Evolutionary conservation across 1,140 invertebrate species (phyloP).

Genomic region (Micrasema minimum): DNA sequence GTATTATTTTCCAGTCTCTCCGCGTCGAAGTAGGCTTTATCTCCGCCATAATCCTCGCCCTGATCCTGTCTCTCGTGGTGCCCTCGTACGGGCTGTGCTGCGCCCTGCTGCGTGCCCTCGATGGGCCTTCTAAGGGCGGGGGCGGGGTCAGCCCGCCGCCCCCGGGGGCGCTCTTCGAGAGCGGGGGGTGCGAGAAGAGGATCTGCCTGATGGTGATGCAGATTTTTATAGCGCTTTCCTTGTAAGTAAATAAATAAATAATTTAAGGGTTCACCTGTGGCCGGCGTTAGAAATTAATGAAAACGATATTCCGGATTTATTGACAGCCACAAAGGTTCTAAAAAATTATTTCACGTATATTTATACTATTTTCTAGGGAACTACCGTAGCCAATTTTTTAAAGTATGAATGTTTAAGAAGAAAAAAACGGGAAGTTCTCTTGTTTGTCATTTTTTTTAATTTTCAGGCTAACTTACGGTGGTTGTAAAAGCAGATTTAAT

Average conservation of each 20-base stretch:
- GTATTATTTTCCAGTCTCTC: too few species aligned
- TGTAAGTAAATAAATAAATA: slow-evolving; percentile 39
- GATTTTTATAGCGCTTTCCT: slow-evolving; percentile 36
- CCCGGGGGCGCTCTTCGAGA: slow-evolving; percentile 29
- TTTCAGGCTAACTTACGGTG: too few species aligned
- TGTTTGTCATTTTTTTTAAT: too few species aligned
- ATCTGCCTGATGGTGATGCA: slow-evolving; percentile 41
- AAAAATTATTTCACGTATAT: too few species aligned
- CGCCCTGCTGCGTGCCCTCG: slow-evolving; percentile 27
- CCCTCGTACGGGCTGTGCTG: slow-evolving; percentile 45
- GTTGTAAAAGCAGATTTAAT: too few species aligned
- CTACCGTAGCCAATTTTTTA: too few species aligned
- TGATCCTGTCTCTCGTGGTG: slow-evolving; percentile 37
- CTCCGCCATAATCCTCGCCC: slow-evolving; percentile 37
- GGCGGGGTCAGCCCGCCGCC: slow-evolving; percentile 25
- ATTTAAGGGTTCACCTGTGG: not conserved
- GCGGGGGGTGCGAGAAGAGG: slow-evolving; percentile 43
- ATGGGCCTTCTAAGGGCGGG: slow-evolving; percentile 16
- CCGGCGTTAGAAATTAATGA: too few species aligned
- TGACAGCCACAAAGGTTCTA: too few species aligned
- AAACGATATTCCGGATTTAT: too few species aligned
- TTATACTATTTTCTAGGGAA: too few species aligned
- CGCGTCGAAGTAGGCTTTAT: slow-evolving; percentile 51
- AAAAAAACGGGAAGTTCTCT: too few species aligned
- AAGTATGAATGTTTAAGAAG: too few species aligned